These are phyloP conservation scores for Myotis vivesi DNA, from an alignment of 2,797 vertebrate genomes.

Conservation along the genomic window DNA sequence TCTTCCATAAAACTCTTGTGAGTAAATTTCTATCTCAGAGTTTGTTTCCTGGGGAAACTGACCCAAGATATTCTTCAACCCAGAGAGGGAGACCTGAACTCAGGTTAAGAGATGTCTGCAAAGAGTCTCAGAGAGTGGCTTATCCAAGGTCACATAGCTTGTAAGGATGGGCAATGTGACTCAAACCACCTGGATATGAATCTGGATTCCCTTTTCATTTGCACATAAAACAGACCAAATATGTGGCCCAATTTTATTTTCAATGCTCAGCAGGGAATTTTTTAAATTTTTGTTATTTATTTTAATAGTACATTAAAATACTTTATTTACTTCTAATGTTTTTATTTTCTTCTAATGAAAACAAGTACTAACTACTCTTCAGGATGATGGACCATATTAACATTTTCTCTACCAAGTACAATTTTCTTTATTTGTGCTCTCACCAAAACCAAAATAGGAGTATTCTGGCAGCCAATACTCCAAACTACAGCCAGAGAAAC, in stretches of 20 bases:
- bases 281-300: conserved; percentile 7
- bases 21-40: not conserved
- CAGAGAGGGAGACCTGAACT: not conserved
- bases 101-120: not conserved
- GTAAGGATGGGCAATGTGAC: not conserved
- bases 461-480: not conserved
- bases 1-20: not conserved
- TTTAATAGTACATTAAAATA: conserved; percentile 24
- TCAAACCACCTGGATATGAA: not conserved
- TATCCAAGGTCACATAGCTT: not conserved
- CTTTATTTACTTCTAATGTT: not conserved
- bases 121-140: not conserved
- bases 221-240: not conserved
- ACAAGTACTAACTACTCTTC: not conserved
- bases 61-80: not conserved
- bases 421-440: not conserved
- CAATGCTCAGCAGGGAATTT: not conserved
- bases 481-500: not conserved
- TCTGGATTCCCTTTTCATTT: not conserved
- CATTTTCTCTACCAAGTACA: not conserved
- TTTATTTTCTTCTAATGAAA: conserved; percentile 40
- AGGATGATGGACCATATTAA: not conserved
- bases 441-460: not conserved
- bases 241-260: not conserved
- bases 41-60: not conserved